Evolutionary conservation across 1,140 invertebrate genomes (phyloP).

Genomic region (Calliopsis andreniformis): DNA sequence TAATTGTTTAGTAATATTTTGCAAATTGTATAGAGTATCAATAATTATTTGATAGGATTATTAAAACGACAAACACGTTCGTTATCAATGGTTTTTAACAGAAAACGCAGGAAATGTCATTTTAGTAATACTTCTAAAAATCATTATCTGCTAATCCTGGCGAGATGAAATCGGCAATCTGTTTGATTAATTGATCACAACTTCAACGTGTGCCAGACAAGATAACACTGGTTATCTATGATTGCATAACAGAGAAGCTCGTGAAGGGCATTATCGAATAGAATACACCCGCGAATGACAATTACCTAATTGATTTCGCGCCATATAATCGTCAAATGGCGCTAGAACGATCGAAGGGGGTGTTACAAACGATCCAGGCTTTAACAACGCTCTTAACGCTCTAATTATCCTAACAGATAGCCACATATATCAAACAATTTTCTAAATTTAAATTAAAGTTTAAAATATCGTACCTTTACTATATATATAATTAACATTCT

Average conservation of each 20-base stretch:
- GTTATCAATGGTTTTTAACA: neutral
- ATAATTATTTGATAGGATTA: too few relatives aligned
- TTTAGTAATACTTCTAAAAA: neutral
- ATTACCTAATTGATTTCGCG: slow-evolving; percentile 57
- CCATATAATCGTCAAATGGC: slow-evolving; percentile 52
- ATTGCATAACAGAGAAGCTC: slow-evolving; percentile 40
- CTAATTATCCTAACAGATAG: too few relatives aligned
- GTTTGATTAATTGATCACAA: slow-evolving; percentile 44
- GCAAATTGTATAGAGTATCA: too few relatives aligned
- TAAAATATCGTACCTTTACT: too few relatives aligned
- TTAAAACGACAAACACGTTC: too few relatives aligned
- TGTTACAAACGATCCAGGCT: slow-evolving; percentile 3
- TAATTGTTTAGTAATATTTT: too few relatives aligned
- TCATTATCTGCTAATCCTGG: slow-evolving; percentile 1
- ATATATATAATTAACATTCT: too few relatives aligned
- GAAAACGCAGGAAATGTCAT: neutral
- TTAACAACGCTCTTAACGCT: slow-evolving; percentile 42
- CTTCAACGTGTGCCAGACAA: neutral
- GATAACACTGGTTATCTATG: slow-evolving; percentile 47
- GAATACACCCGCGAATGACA: slow-evolving; percentile 6
- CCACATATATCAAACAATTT: too few relatives aligned
- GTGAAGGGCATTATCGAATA: slow-evolving; percentile 45
- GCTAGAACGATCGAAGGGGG: slow-evolving; percentile 40
- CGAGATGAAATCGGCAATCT: neutral
- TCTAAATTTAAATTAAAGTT: too few relatives aligned